A percentile compares a stretch with the other conserved stretches of the same genome.
Evolutionary conservation across 1,140 invertebrate genomes (phyloP).

Genomic region (Tribolium madens): DNA sequence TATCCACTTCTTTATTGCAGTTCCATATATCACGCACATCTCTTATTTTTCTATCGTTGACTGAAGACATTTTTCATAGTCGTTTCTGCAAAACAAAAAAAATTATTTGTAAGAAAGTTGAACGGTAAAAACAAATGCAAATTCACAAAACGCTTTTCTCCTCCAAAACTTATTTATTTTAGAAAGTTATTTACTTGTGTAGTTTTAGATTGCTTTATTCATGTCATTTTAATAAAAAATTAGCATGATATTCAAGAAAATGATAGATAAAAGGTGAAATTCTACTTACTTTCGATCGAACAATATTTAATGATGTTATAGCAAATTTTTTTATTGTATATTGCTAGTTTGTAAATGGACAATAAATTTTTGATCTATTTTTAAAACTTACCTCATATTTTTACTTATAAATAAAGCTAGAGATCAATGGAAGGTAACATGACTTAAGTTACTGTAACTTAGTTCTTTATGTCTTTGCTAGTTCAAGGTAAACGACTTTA

Average conservation of each 20-base stretch:
- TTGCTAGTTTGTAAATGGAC: no score
- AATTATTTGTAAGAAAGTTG: conserved; percentile 22
- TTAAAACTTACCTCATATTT: conserved; percentile 52
- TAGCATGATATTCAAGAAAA: conserved; percentile 35
- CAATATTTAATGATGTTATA: conserved; percentile 5
- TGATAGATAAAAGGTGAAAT: conserved; percentile 33
- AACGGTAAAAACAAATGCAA: conserved; percentile 41
- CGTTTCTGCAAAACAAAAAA: conserved; percentile 47
- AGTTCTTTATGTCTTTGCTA: conserved; percentile 54
- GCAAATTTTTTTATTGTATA: conserved; percentile 28
- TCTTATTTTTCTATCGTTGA: conserved; percentile 62
- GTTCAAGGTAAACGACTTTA: conserved; percentile 59
- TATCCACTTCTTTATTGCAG: conserved; percentile 56
- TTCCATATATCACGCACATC: conserved; percentile 64
- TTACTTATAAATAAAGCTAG: conserved; percentile 41
- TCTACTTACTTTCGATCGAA: conserved; percentile 15
- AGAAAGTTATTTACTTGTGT: conserved; percentile 48
- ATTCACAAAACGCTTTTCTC: no score
- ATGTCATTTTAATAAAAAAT: conserved; percentile 40
- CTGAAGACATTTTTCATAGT: conserved; percentile 61
- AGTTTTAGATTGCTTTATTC: conserved; percentile 41
- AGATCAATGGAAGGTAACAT: conserved; percentile 43
- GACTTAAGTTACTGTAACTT: conserved; percentile 46
- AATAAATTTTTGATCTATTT: conserved; percentile 42
- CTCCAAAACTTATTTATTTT: conserved; percentile 50